Evolutionary conservation across 1,140 invertebrate genomes (phyloP).

Genomic region (Bacillus rossius): DNA sequence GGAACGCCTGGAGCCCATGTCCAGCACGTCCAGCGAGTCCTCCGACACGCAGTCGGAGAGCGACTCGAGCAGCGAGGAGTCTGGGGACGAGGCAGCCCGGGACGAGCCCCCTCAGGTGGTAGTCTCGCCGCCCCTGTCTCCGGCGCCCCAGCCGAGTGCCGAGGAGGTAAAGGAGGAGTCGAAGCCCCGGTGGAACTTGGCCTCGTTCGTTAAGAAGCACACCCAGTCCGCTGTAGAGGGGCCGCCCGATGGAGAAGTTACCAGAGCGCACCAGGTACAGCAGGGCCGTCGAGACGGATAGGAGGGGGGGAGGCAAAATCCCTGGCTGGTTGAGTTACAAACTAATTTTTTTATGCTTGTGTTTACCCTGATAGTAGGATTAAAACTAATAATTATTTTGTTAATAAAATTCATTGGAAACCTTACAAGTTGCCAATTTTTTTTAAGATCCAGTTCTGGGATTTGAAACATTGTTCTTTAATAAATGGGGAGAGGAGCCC

Average conservation of each 20-base stretch:
- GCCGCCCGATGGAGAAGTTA: background rate
- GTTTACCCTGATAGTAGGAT: too few relatives aligned
- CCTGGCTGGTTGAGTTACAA: too few relatives aligned
- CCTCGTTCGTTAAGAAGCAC: constrained; percentile 39
- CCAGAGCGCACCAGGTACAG: too few relatives aligned
- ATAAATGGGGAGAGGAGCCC: too few relatives aligned
- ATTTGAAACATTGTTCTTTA: too few relatives aligned
- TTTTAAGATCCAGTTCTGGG: too few relatives aligned
- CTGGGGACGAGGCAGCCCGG: constrained; percentile 40
- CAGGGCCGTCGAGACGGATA: too few relatives aligned
- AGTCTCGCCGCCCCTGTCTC: constrained; percentile 26
- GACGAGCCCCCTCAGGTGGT: constrained; percentile 13
- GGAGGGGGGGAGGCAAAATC: too few relatives aligned
- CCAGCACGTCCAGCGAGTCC: constrained; percentile 46
- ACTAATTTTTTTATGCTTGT: too few relatives aligned
- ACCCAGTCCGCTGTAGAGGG: background rate
- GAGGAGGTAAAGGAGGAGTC: constrained; percentile 39
- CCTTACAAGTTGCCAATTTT: too few relatives aligned
- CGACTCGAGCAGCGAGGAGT: constrained; percentile 46
- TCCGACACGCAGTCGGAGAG: constrained; percentile 46
- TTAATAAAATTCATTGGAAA: too few relatives aligned
- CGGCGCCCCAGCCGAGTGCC: constrained; percentile 38
- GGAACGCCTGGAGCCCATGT: constrained; percentile 19
- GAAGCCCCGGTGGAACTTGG: constrained; percentile 48
- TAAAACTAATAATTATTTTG: too few relatives aligned